A percentile compares a stretch with the other conserved stretches of the same genome.
These are phyloP conservation scores for Dryocosmus kuriphilus DNA, from an alignment of 2,888 invertebrate genomes.

Conservation along the genomic window DNA sequence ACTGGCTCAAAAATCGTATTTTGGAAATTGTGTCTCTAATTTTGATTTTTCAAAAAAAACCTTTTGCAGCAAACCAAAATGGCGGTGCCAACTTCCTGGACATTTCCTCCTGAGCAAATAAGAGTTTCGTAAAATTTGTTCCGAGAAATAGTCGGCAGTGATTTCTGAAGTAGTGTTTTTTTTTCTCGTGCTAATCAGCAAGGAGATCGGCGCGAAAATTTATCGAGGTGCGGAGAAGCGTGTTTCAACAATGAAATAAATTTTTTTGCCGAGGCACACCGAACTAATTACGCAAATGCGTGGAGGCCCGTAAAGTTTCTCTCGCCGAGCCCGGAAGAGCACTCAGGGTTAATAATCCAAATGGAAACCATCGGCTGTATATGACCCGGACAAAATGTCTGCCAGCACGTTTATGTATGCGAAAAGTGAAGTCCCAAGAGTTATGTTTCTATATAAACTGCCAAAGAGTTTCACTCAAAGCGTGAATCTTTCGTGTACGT, in stretches of 20 bases:
- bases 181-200: slow-evolving; percentile 11
- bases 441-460: neutral
- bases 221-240: slow-evolving; percentile 14
- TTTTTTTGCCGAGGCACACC: neutral
- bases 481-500: neutral
- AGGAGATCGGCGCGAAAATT: slow-evolving; percentile 23
- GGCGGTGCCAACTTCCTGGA: too few relatives aligned
- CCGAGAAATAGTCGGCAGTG: slow-evolving; percentile 6
- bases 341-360: slow-evolving; percentile 34
- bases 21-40: too few relatives aligned
- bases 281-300: slow-evolving; percentile 37
- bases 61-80: too few relatives aligned
- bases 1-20: too few relatives aligned
- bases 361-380: slow-evolving; percentile 13
- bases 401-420: neutral
- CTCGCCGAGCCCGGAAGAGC: slow-evolving; percentile 12
- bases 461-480: slow-evolving; percentile 16
- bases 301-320: slow-evolving; percentile 27
- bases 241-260: slow-evolving; percentile 25
- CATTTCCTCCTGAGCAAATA: neutral
- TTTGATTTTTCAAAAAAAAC: too few relatives aligned
- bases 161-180: neutral
- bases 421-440: slow-evolving; percentile 8
- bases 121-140: slow-evolving; percentile 23
- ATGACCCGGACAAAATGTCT: neutral